Conservation (phyloP, 2,888 invertebrate genomes). For the Ophioninae sp. region DNA sequence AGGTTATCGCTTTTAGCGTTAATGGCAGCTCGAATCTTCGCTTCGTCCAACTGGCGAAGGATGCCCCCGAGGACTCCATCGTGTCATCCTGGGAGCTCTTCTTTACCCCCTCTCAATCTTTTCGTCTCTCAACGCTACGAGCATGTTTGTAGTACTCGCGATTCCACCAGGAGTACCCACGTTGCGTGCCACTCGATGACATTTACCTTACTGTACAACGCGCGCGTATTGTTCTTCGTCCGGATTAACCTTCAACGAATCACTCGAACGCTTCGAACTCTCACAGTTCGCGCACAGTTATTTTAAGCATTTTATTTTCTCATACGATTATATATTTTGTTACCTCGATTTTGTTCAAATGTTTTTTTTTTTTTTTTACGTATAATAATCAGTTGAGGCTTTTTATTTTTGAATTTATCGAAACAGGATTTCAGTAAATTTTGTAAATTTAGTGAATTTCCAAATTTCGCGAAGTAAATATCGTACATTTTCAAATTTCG, state of each 20-base stretch:
- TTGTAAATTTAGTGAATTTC: too few species aligned
- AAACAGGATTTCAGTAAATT: too few species aligned
- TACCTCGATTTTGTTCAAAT: too few species aligned
- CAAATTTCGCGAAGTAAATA: too few species aligned
- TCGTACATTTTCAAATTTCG: too few species aligned
- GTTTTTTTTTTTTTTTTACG: too few species aligned
- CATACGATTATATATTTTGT: too few species aligned
- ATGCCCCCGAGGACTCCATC: slow-evolving; percentile 15
- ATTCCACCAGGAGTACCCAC: slow-evolving; percentile 12
- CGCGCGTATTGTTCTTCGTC: slow-evolving; percentile 3
- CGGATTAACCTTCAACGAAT: slow-evolving; percentile 21
- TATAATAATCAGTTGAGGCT: too few species aligned
- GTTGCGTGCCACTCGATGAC: slow-evolving; percentile 26
- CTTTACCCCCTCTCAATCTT: background rate
- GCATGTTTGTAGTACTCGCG: slow-evolving; percentile 31
- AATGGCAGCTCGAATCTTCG: slow-evolving; percentile 49
- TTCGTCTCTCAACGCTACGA: slow-evolving; percentile 38
- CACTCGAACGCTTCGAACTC: slow-evolving; percentile 4
- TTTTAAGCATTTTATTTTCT: too few species aligned
- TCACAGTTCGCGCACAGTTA: background rate
- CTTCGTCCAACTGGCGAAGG: slow-evolving; percentile 17
- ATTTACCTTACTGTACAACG: slow-evolving; percentile 29
- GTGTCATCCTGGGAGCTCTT: slow-evolving; percentile 24
- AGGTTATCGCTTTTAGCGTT: slow-evolving; percentile 48
- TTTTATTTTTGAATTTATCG: too few species aligned